phyloP scores from a whole-genome alignment of 2,888 invertebrate species.

The Phortica okadai region DNA sequence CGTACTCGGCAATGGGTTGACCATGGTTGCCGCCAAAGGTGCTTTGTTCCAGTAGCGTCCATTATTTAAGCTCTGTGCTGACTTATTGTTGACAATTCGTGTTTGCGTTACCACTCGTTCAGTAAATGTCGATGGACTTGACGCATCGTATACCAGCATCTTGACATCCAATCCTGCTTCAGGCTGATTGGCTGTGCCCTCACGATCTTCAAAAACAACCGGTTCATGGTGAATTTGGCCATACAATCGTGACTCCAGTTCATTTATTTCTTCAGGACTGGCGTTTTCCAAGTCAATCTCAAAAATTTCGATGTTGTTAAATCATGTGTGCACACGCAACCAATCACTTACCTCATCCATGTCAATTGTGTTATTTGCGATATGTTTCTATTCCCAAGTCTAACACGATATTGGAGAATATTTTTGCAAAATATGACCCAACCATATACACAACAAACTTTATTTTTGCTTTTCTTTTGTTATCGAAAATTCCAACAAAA shows the following conservation, averaged over 20 bases:
- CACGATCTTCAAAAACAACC: constrained; percentile 41
- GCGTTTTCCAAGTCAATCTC: constrained; percentile 46
- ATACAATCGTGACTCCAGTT: constrained; percentile 74
- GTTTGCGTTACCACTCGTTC: constrained; percentile 56
- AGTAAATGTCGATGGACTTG: constrained; percentile 26
- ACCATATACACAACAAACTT: too few relatives aligned
- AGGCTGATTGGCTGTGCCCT: neutral
- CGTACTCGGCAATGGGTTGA: neutral
- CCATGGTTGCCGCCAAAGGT: neutral
- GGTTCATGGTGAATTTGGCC: constrained; percentile 73
- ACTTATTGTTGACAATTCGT: constrained; percentile 60
- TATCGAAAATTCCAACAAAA: too few relatives aligned
- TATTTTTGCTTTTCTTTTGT: too few relatives aligned
- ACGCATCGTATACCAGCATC: too few relatives aligned
- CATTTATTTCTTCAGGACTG: constrained; percentile 66
- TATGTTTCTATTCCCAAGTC: too few relatives aligned
- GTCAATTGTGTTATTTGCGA: too few relatives aligned
- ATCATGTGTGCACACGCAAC: neutral
- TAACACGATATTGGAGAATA: neutral
- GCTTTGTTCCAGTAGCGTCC: constrained; percentile 55
- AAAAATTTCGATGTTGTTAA: constrained; percentile 12
- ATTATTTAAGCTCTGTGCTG: constrained; percentile 37
- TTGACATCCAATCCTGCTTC: constrained; percentile 42
- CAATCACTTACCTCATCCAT: constrained; percentile 13
- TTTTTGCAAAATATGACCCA: neutral